Percentiles rank a stretch among this genome's conserved stretches.
phyloP scores from a whole-genome alignment of 2,888 invertebrate species.

The Merodon equestris region DNA sequence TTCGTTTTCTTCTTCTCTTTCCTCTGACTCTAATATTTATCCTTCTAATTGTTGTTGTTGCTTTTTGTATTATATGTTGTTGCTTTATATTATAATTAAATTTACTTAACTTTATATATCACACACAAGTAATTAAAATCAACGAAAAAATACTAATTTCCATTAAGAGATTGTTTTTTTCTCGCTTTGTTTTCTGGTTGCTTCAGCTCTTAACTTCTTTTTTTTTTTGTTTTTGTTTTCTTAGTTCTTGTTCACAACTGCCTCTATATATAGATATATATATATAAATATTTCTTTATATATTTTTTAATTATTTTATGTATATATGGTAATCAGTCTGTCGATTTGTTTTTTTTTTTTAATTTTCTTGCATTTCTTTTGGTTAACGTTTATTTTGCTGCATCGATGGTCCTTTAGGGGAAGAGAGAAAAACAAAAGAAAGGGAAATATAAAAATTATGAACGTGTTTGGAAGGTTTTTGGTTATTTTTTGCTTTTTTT shows the following conservation, averaged over 20 bases:
- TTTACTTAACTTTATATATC: conserved; percentile 75
- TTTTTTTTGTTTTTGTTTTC: conserved; percentile 57
- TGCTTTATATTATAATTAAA: conserved; percentile 57
- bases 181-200: conserved; percentile 14
- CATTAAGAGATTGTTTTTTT: conserved; percentile 64
- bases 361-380: conserved; percentile 71
- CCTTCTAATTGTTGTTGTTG: conserved; percentile 58
- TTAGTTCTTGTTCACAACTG: conserved; percentile 60
- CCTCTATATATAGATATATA: conserved; percentile 72
- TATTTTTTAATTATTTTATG: conserved; percentile 72
- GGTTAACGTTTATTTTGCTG: conserved; percentile 61
- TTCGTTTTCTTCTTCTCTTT: conserved; percentile 57
- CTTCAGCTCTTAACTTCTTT: conserved; percentile 12
- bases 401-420: conserved; percentile 66
- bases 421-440: conserved; percentile 38
- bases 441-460: conserved; percentile 33
- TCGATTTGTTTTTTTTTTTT: conserved; percentile 76
- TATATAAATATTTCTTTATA: conserved; percentile 72
- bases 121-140: conserved; percentile 78
- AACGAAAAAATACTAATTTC: conserved; percentile 71
- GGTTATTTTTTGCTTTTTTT: no score
- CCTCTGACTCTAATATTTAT: conserved; percentile 31
- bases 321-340: conserved; percentile 77
- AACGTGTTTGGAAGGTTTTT: conserved; percentile 11
- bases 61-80: conserved; percentile 48